Percentiles rank a stretch among this genome's conserved stretches.
phyloP scores from a whole-genome alignment of 2,888 invertebrate species.

The Drosophila mayaguana region DNA sequence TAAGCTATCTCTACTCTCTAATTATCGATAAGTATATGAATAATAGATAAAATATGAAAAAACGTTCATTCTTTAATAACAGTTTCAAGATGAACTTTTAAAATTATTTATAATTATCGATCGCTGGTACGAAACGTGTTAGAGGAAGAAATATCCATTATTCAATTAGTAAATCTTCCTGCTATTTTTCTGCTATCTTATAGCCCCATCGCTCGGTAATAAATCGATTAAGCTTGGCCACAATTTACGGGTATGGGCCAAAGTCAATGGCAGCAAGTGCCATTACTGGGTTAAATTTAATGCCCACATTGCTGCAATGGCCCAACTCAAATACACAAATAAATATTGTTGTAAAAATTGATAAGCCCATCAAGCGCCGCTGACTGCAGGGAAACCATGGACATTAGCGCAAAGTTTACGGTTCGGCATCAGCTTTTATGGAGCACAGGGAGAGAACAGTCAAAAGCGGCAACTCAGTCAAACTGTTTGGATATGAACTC shows the following conservation, averaged over 20 bases:
- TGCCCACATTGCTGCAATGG: slow-evolving; percentile 40
- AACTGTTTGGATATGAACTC: slow-evolving; percentile 78
- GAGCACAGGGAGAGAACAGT: slow-evolving; percentile 17
- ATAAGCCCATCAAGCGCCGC: slow-evolving; percentile 63
- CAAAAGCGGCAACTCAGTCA: slow-evolving; percentile 54
- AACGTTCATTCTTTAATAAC: not conserved
- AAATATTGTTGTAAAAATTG: slow-evolving; percentile 77
- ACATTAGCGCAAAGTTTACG: slow-evolving; percentile 37
- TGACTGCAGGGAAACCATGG: slow-evolving; percentile 20
- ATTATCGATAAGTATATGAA: too few species aligned
- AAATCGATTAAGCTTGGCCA: slow-evolving; percentile 46
- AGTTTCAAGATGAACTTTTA: not conserved
- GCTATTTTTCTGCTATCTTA: not conserved
- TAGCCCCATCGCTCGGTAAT: slow-evolving; percentile 16
- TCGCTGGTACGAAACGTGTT: not conserved
- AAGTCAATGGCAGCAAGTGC: slow-evolving; percentile 39
- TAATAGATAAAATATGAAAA: too few species aligned
- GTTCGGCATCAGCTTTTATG: slow-evolving; percentile 43
- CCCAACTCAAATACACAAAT: slow-evolving; percentile 61
- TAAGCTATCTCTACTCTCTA: too few species aligned
- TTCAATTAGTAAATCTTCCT: not conserved
- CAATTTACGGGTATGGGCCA: slow-evolving; percentile 25
- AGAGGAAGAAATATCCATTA: not conserved
- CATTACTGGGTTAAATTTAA: slow-evolving; percentile 56
- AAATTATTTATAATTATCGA: not conserved